Evolutionary conservation across 2,113 vertebrate genomes (phyloP), one percentile per base, ranked within the genome.

Genomic region (Neomonachus schauinslandi): DNA sequence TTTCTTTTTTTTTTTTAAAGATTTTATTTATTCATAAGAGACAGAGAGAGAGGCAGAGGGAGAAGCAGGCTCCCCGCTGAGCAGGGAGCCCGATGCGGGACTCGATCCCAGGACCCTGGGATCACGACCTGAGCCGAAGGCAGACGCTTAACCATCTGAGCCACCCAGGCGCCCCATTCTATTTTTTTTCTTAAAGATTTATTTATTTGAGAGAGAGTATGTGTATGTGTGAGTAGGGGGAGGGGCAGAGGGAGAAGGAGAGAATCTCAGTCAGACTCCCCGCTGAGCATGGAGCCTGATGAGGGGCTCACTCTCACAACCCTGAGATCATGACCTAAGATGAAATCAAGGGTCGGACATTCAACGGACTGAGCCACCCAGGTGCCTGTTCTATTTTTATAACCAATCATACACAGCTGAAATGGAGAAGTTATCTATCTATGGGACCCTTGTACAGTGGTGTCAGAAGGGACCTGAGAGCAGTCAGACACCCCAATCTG

Each of bases 381-480:
- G 67, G 4, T 69, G 65, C 7, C 16, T 3, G 59, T 14, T 28
- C 31, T 31, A 46, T 74, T 81, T 93, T 49, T 36, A 33, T 63
- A 71, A 36, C 49, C 13, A 42, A 13, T 65, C 0, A 0, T 1
- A 31, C 2, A 22, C 13, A 74, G 39, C 4, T 59, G 31, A 84
- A 77, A 80, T 7, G 31, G 21, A 53, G 5, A 92, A 53, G 4
- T 33, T 72, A 24, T 42, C 67, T 81, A 67, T 5, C 74, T 76
- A 67, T 2, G 8, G 21, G 59, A 46, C n/a, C 42, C n/a, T 31
- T 16, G 26, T 49, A 31, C 0, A 63, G 57, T 28, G 57, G 31
- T 39, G 13, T 88, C 26, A 22, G 28, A 84, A 84, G 42, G 71
- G 22, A 36, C 11, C 28, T 21, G 18, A 26, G 15, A 55, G 31